Conservation (phyloP, 2,113 vertebrate species). For the Phrynosoma platyrhinos region DNA sequence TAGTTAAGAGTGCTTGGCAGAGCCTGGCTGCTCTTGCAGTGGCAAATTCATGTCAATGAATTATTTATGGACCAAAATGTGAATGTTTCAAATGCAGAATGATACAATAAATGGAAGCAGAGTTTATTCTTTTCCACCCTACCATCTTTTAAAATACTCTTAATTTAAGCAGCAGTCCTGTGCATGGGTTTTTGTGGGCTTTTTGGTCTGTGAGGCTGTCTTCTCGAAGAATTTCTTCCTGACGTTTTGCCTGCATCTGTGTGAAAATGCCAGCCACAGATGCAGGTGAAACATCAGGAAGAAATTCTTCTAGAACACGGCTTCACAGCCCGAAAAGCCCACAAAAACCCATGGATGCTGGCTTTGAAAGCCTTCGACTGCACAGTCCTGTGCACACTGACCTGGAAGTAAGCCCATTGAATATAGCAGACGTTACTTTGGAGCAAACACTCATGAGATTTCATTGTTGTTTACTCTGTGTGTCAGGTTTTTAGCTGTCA, state of each 20-base stretch:
- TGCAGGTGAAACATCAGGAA: too few relatives aligned
- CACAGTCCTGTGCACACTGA: neutral
- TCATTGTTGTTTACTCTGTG: neutral
- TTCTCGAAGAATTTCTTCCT: too few relatives aligned
- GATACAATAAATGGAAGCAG: neutral
- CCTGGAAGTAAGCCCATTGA: neutral
- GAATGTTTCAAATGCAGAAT: slow-evolving; percentile 21
- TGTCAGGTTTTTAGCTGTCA: neutral
- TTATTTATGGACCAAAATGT: slow-evolving; percentile 27
- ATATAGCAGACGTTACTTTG: neutral
- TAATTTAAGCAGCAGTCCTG: neutral
- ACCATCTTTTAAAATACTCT: neutral
- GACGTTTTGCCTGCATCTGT: too few relatives aligned
- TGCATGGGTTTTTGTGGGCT: neutral
- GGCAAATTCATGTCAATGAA: slow-evolving; percentile 20
- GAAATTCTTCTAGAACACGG: too few relatives aligned
- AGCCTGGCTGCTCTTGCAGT: slow-evolving; percentile 37
- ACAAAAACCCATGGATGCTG: too few relatives aligned
- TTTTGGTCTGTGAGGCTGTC: too few relatives aligned
- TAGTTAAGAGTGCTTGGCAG: slow-evolving; percentile 53
- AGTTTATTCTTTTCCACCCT: neutral
- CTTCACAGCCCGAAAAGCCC: too few relatives aligned
- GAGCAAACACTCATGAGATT: neutral
- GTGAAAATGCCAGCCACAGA: too few relatives aligned
- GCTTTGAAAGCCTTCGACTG: too few relatives aligned